phyloP scores from a whole-genome alignment of 2,888 invertebrate genomes.

The Aspidapion aeneum region DNA sequence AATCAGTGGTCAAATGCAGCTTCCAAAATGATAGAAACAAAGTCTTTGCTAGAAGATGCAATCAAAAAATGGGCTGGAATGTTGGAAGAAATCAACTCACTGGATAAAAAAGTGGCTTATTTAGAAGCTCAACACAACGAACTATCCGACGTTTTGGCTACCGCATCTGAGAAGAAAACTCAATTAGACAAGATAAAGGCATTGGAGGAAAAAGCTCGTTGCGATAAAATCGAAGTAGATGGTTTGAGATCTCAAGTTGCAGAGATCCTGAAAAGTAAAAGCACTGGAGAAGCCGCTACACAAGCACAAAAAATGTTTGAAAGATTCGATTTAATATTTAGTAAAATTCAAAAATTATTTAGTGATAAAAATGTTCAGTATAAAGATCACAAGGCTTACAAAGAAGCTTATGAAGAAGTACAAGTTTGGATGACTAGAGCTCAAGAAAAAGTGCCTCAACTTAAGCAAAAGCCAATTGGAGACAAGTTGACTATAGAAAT shows the following conservation, averaged over 20 bases:
- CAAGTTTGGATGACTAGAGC: constrained; percentile 85
- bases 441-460: constrained; percentile 83
- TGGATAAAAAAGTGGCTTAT: constrained; percentile 78
- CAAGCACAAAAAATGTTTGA: constrained; percentile 83
- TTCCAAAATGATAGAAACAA: constrained; percentile 87
- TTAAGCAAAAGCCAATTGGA: constrained; percentile 79
- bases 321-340: constrained; percentile 76
- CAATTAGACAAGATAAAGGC: constrained; percentile 83
- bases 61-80: constrained; percentile 91
- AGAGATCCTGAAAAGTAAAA: constrained; percentile 83
- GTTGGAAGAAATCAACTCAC: constrained; percentile 80
- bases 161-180: constrained; percentile 80
- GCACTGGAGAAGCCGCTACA: constrained; percentile 76
- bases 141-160: constrained; percentile 70
- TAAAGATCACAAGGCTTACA: constrained; percentile 83
- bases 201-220: constrained; percentile 82
- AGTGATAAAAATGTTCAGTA: constrained; percentile 81
- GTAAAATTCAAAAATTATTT: constrained; percentile 72
- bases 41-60: constrained; percentile 81
- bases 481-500: constrained; percentile 88
- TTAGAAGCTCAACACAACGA: constrained; percentile 73
- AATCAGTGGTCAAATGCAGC: constrained; percentile 87
- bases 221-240: constrained; percentile 88
- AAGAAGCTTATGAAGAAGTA: constrained; percentile 88
- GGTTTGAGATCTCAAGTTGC: constrained; percentile 77